These are phyloP conservation scores for Promerops cafer DNA, from an alignment of 2,113 vertebrate genomes.

Conservation along the genomic window DNA sequence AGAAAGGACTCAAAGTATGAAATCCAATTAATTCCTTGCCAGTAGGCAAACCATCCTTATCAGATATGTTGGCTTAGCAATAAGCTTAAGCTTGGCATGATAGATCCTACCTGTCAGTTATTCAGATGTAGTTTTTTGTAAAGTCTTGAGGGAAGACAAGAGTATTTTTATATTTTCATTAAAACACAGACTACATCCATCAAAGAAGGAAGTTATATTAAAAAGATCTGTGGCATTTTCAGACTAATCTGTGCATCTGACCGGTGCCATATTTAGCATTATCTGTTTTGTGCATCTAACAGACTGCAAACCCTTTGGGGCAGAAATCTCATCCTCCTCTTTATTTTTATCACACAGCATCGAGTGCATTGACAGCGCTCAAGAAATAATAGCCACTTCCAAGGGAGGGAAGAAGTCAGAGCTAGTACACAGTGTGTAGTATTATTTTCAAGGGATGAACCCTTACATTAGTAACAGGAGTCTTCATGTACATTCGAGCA, in stretches of 20 bases:
- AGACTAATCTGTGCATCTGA: constrained; percentile 38
- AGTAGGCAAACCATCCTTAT: constrained; percentile 54
- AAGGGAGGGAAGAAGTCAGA: not conserved
- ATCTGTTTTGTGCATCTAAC: constrained; percentile 34
- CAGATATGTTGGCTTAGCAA: constrained; percentile 60
- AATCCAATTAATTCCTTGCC: constrained; percentile 68
- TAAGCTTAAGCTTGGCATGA: constrained; percentile 58
- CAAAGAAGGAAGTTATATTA: constrained; percentile 37
- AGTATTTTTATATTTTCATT: constrained; percentile 60
- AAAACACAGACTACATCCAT: constrained; percentile 50
- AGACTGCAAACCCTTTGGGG: constrained; percentile 40
- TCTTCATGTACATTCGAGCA: not conserved
- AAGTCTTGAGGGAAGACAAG: constrained; percentile 55
- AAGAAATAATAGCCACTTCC: constrained; percentile 12
- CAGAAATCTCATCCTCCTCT: constrained; percentile 18
- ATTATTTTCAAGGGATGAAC: not conserved
- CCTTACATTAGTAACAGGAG: not conserved
- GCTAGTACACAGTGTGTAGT: not conserved
- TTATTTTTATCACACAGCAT: not conserved
- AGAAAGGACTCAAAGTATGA: constrained; percentile 29
- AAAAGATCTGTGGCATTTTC: constrained; percentile 47
- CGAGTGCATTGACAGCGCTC: not conserved
- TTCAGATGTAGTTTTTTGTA: constrained; percentile 47
- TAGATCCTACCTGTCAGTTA: constrained; percentile 67
- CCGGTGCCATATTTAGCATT: not conserved